A percentile compares a stretch with the other conserved stretches of the same genome.
Evolutionary conservation across 2,113 vertebrate genomes (phyloP).

Genomic region (Corydoras maculifer): DNA sequence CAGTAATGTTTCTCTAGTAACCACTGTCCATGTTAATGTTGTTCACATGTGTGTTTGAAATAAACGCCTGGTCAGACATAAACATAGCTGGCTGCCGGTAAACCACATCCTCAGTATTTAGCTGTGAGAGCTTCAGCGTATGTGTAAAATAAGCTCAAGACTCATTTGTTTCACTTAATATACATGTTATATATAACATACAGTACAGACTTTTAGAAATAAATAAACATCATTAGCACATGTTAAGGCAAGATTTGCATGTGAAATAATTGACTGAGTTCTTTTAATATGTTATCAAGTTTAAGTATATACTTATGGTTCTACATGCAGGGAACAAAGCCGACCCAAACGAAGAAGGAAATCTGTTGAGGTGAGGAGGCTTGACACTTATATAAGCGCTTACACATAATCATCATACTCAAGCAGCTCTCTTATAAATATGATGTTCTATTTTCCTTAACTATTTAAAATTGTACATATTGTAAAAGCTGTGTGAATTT

Average conservation of each 20-base stretch:
- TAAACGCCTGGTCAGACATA: constrained; percentile 7
- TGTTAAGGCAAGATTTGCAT: too few species aligned
- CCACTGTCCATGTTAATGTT: not conserved
- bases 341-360: constrained; percentile 49
- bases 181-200: too few species aligned
- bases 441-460: too few species aligned
- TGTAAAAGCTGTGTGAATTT: too few species aligned
- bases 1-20: constrained; percentile 59
- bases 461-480: too few species aligned
- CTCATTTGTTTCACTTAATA: too few species aligned
- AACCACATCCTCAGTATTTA: constrained; percentile 18
- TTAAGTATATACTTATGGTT: not conserved
- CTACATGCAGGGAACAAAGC: constrained; percentile 41
- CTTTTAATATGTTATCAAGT: too few species aligned
- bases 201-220: too few species aligned
- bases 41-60: not conserved
- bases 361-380: constrained; percentile 47
- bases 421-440: too few species aligned
- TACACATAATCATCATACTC: too few species aligned
- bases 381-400: not conserved
- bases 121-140: constrained; percentile 8
- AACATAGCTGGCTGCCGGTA: constrained; percentile 6
- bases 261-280: too few species aligned
- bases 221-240: too few species aligned
- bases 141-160: not conserved